Evolutionary conservation across 2,797 vertebrate species (phyloP).

Genomic region (Epinephelus awoara): DNA sequence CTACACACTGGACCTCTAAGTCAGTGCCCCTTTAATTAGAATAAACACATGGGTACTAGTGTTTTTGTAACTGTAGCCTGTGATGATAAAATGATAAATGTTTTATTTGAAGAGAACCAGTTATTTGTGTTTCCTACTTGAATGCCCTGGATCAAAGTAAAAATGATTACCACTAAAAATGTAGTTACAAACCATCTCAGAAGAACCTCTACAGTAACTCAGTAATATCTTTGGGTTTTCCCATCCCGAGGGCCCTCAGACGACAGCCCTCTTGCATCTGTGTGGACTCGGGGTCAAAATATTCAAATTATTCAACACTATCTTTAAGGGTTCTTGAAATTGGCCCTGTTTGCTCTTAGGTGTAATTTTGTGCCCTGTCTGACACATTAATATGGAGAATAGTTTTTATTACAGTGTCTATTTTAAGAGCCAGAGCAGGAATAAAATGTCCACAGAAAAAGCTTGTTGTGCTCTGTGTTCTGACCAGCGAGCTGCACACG

Average conservation of each 20-base stretch:
- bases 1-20: too few species aligned
- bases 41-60: too few species aligned
- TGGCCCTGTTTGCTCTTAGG: background rate
- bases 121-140: conserved; percentile 5
- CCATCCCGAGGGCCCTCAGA: background rate
- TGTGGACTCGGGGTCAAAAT: background rate
- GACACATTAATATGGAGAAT: background rate
- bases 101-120: background rate
- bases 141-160: background rate
- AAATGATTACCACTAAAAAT: background rate
- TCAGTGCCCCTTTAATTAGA: too few species aligned
- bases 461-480: background rate
- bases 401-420: background rate
- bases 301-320: background rate
- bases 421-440: background rate
- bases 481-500: background rate
- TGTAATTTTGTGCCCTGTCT: conserved; percentile 3
- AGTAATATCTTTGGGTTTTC: background rate
- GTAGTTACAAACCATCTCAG: background rate
- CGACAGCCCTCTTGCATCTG: too few species aligned
- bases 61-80: too few species aligned
- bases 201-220: background rate
- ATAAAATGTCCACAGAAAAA: background rate
- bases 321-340: conserved; percentile 2
- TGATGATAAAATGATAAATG: too few species aligned